phyloP scores from a whole-genome alignment of 23 tunicate species.

The Phallusia fumigata region DNA sequence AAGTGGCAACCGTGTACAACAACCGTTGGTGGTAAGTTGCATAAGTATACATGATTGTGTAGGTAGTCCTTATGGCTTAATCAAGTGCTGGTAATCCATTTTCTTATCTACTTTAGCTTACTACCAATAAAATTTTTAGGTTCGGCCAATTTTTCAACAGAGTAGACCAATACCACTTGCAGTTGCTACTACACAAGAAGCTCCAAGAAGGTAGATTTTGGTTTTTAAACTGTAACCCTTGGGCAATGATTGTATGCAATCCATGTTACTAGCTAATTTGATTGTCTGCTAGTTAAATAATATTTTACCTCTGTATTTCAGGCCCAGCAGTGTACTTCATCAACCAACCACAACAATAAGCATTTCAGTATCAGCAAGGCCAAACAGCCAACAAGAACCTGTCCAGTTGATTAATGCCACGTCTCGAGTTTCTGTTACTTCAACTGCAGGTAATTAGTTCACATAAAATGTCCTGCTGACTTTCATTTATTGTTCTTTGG shows the following conservation, averaged over 20 bases:
- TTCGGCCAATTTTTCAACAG: neutral
- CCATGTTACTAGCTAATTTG: neutral
- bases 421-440: constrained; percentile 1
- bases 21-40: neutral
- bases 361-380: constrained; percentile 60
- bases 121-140: neutral
- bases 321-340: constrained; percentile 46
- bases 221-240: too few relatives aligned
- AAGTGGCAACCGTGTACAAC: neutral
- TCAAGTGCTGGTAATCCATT: too few relatives aligned
- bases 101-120: too few relatives aligned
- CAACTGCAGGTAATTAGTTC: neutral
- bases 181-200: constrained; percentile 19
- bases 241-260: neutral
- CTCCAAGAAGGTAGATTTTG: constrained; percentile 11
- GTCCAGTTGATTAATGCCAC: neutral
- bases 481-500: too few relatives aligned
- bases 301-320: neutral
- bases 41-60: too few relatives aligned
- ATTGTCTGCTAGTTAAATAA: neutral
- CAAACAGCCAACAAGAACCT: constrained; percentile 36
- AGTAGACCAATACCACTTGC: constrained; percentile 21
- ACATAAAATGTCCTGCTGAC: neutral
- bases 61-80: too few relatives aligned
- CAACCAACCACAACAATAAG: constrained; percentile 79